These are phyloP conservation scores for Sterrhoptilus dennistouni DNA, from an alignment of 2,113 vertebrate genomes.

Conservation along the genomic window DNA sequence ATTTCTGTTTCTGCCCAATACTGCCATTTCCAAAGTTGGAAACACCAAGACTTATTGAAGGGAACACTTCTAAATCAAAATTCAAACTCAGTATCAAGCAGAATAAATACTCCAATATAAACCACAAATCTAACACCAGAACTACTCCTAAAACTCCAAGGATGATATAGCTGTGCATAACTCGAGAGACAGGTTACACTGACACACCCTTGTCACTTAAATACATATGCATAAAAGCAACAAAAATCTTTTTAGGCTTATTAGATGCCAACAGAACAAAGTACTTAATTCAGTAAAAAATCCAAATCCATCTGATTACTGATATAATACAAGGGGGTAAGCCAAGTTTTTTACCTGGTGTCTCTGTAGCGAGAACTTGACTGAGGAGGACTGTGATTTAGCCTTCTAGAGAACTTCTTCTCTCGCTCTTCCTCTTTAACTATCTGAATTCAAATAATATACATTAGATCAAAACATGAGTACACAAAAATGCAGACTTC, in stretches of 20 bases:
- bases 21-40: not conserved
- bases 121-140: not conserved
- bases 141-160: not conserved
- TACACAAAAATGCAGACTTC: not conserved
- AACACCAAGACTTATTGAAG: not conserved
- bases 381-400: conserved; percentile 92
- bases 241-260: not conserved
- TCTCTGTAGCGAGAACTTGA: conserved; percentile 93
- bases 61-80: not conserved
- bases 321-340: not conserved
- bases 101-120: not conserved
- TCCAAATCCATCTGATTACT: not conserved
- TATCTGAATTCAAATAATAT: conserved; percentile 63
- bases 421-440: conserved; percentile 92
- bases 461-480: not conserved
- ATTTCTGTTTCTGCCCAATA: not conserved
- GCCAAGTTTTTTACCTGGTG: conserved; percentile 76
- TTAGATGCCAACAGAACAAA: not conserved
- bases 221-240: not conserved
- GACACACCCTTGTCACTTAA: rapidly evolving
- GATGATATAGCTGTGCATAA: not conserved
- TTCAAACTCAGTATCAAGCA: not conserved
- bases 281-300: not conserved
- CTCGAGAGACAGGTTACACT: not conserved
- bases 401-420: conserved; percentile 91